These are phyloP conservation scores for Marmota monax DNA, from an alignment of 2,113 vertebrate genomes.

Conservation along the genomic window DNA sequence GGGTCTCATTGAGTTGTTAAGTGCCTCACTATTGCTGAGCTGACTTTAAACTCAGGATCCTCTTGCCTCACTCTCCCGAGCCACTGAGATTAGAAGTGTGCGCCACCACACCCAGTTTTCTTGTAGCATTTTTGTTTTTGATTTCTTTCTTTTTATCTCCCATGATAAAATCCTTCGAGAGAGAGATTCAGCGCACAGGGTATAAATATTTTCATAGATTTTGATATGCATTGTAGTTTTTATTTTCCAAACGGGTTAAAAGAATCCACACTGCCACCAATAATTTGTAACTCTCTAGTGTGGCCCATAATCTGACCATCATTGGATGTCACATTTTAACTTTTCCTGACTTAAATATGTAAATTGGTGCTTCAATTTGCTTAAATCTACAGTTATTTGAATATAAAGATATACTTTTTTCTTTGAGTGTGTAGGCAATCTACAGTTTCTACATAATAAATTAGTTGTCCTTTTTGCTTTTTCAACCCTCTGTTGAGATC, in stretches of 20 bases:
- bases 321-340: neutral
- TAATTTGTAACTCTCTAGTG: neutral
- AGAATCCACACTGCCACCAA: neutral
- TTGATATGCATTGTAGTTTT: neutral
- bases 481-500: neutral
- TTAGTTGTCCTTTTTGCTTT: neutral
- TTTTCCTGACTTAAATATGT: neutral
- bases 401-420: neutral
- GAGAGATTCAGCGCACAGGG: neutral
- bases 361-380: neutral
- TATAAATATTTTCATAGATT: neutral
- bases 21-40: too few relatives aligned
- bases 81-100: too few relatives aligned
- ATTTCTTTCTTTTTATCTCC: neutral
- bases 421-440: neutral
- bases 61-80: too few relatives aligned
- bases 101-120: neutral
- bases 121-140: neutral
- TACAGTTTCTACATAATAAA: neutral
- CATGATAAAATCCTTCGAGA: neutral
- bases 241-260: neutral
- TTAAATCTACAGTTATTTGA: neutral
- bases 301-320: neutral
- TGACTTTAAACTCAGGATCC: too few relatives aligned
- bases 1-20: too few relatives aligned